phyloP scores from a whole-genome alignment of 2,888 invertebrate genomes.

The Balanococcus diminutus region DNA sequence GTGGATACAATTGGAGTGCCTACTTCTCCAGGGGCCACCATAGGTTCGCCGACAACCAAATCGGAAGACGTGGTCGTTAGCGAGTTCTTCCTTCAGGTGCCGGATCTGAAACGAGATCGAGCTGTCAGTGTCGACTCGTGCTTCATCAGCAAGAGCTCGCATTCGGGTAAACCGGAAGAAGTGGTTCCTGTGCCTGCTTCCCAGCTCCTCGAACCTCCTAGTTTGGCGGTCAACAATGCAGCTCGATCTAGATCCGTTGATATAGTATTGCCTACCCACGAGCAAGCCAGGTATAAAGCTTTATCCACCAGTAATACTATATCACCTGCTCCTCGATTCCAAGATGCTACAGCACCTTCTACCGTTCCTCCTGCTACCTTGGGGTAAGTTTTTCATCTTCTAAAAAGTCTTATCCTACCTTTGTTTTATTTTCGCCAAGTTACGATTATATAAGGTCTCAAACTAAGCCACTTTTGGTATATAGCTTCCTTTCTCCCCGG shows the following conservation, averaged over 20 bases:
- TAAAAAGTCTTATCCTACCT: too few relatives aligned
- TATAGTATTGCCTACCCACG: slow-evolving; percentile 84
- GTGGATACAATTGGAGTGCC: slow-evolving; percentile 63
- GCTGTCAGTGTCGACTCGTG: slow-evolving; percentile 89
- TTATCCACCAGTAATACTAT: slow-evolving; percentile 61
- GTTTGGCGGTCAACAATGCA: slow-evolving; percentile 62
- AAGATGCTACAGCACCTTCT: slow-evolving; percentile 55
- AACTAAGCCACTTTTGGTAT: background rate
- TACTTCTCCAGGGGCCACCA: background rate
- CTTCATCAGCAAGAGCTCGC: slow-evolving; percentile 75
- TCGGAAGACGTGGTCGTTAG: slow-evolving; percentile 65
- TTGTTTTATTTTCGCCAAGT: too few relatives aligned
- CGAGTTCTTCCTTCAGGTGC: slow-evolving; percentile 79
- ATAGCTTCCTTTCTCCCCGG: background rate
- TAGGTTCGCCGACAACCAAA: slow-evolving; percentile 41
- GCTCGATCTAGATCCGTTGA: slow-evolving; percentile 83
- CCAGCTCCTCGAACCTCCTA: slow-evolving; percentile 71
- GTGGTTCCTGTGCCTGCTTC: slow-evolving; percentile 67
- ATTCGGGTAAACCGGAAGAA: slow-evolving; percentile 74
- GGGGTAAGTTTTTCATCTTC: slow-evolving; percentile 56
- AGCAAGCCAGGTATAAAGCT: slow-evolving; percentile 85
- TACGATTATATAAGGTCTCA: too few relatives aligned
- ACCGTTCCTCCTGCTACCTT: background rate
- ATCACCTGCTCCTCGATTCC: slow-evolving; percentile 56
- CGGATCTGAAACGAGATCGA: slow-evolving; percentile 81